A percentile compares a stretch with the other conserved stretches of the same genome.
Conservation (phyloP, 2,888 invertebrate species). For the Monochamus alternatus region DNA sequence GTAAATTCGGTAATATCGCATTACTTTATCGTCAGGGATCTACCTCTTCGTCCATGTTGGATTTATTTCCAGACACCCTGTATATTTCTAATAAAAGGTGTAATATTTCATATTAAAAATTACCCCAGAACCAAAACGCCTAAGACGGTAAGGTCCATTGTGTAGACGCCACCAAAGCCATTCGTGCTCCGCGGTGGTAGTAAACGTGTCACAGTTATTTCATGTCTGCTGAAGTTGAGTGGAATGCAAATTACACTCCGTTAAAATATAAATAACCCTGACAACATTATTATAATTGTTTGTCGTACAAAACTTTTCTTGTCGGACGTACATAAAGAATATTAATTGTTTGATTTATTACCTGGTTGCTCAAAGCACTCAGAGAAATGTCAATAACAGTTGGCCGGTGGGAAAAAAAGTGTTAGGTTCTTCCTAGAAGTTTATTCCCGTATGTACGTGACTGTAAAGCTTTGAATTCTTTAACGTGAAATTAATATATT, state of each 20-base stretch:
- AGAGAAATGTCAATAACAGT: conserved; percentile 17
- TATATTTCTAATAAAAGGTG: no score
- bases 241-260: conserved; percentile 27
- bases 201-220: conserved; percentile 35
- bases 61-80: no score
- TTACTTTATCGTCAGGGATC: no score
- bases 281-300: conserved; percentile 31
- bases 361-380: neutral
- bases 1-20: no score
- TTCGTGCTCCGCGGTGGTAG: neutral
- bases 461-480: neutral
- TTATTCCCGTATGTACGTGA: neutral
- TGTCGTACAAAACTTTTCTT: conserved; percentile 26
- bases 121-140: no score
- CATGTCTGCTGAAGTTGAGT: conserved; percentile 2
- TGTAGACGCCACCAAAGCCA: neutral
- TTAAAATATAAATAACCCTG: conserved; percentile 25
- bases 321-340: conserved; percentile 6
- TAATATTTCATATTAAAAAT: no score
- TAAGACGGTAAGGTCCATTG: neutral
- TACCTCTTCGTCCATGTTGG: no score
- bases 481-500: neutral
- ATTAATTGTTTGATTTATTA: conserved; percentile 28
- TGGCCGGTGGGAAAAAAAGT: conserved; percentile 8
- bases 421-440: neutral